These are phyloP conservation scores for Euplagia quadripunctaria DNA, from an alignment of 2,888 invertebrate species.

Conservation along the genomic window DNA sequence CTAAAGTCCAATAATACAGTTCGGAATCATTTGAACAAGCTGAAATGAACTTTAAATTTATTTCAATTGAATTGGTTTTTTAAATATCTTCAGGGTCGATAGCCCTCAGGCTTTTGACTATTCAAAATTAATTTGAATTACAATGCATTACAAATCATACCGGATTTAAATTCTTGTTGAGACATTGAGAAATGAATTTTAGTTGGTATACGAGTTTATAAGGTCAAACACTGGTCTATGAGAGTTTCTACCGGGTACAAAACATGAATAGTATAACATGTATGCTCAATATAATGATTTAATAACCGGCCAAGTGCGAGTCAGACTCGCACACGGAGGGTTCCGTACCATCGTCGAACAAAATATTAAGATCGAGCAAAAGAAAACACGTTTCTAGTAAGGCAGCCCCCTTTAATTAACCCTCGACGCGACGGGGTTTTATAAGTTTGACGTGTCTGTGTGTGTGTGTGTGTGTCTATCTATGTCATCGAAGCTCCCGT, in stretches of 20 bases:
- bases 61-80: background rate
- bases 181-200: slow-evolving; percentile 14
- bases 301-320: no score
- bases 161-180: slow-evolving; percentile 28
- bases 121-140: slow-evolving; percentile 19
- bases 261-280: background rate
- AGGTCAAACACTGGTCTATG: background rate
- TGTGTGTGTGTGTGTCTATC: no score
- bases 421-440: no score
- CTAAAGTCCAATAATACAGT: slow-evolving; percentile 5
- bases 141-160: slow-evolving; percentile 14
- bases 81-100: background rate
- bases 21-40: background rate
- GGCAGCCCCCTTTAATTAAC: no score
- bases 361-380: no score
- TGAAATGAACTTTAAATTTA: slow-evolving; percentile 3
- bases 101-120: slow-evolving; percentile 11
- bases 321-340: no score
- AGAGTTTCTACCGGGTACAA: background rate
- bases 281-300: background rate
- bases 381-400: no score
- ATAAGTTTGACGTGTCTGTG: no score
- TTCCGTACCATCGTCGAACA: no score
- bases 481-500: no score
- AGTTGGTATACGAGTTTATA: background rate